Percentiles rank a stretch among this genome's conserved stretches.
Evolutionary conservation across 37 sponge, comb jelly and placozoan genomes (phyloP).

Genomic region (Spongilla lacustris): DNA sequence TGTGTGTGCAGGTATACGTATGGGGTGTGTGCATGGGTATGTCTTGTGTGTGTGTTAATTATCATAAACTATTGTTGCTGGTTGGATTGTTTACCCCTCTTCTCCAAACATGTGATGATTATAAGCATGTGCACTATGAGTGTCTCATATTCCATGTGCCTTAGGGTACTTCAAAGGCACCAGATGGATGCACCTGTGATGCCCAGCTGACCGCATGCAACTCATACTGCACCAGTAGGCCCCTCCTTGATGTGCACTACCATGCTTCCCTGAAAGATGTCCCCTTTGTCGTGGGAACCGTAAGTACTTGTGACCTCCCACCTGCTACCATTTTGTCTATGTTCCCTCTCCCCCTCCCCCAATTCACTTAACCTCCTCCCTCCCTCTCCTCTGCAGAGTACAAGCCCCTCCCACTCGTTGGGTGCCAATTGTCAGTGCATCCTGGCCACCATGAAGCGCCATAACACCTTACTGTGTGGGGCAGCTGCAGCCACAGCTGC

Average conservation of each 20-base stretch:
- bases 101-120: too few species aligned
- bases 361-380: neutral
- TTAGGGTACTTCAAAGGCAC: neutral
- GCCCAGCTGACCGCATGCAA: neutral
- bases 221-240: neutral
- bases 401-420: slow-evolving; percentile 76
- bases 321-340: too few species aligned
- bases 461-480: slow-evolving; percentile 67
- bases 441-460: slow-evolving; percentile 69
- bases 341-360: neutral
- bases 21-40: too few species aligned
- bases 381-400: slow-evolving; percentile 27
- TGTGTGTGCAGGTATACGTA: too few species aligned
- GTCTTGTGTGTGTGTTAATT: too few species aligned
- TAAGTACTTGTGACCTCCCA: too few species aligned
- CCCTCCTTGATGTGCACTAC: slow-evolving; percentile 62
- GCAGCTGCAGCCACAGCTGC: slow-evolving; percentile 57
- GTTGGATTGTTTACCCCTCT: too few species aligned
- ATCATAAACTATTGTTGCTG: too few species aligned
- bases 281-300: slow-evolving; percentile 71
- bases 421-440: slow-evolving; percentile 72
- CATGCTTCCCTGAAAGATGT: slow-evolving; percentile 61
- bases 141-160: neutral
- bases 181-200: neutral
- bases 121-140: too few species aligned